Conservation (phyloP, 2,888 invertebrate genomes). For the Dioctria rufipes region DNA sequence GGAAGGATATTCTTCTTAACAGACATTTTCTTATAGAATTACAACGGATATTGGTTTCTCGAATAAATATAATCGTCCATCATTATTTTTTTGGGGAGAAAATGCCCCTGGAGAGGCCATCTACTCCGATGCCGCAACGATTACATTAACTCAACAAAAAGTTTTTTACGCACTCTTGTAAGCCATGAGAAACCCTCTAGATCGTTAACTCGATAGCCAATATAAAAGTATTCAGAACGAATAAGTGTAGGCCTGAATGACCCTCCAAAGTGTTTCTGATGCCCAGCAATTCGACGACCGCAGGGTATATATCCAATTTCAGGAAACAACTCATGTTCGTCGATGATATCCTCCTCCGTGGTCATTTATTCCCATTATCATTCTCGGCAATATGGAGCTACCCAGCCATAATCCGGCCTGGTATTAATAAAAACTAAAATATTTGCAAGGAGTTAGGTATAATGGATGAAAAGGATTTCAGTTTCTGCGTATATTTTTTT, state of each 20-base stretch:
- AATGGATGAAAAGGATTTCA: slow-evolving; percentile 17
- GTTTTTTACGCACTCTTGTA: slow-evolving; percentile 39
- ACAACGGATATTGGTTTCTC: neutral
- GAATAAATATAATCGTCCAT: slow-evolving; percentile 29
- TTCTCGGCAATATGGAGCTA: slow-evolving; percentile 43
- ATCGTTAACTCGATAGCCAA: slow-evolving; percentile 50
- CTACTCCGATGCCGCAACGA: slow-evolving; percentile 20
- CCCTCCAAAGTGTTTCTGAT: slow-evolving; percentile 46
- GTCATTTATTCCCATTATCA: slow-evolving; percentile 46
- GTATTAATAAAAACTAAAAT: slow-evolving; percentile 52
- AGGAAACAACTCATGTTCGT: slow-evolving; percentile 42
- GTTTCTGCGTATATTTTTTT: neutral
- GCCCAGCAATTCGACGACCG: slow-evolving; percentile 27
- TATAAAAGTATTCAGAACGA: slow-evolving; percentile 49
- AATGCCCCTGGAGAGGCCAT: slow-evolving; percentile 14
- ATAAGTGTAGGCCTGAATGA: slow-evolving; percentile 39
- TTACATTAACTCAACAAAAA: slow-evolving; percentile 43
- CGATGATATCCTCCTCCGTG: slow-evolving; percentile 37
- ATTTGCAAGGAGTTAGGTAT: slow-evolving; percentile 27
- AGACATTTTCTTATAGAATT: slow-evolving; percentile 8
- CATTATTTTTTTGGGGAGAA: slow-evolving; percentile 18
- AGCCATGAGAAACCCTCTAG: slow-evolving; percentile 40
- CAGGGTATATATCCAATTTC: slow-evolving; percentile 26
- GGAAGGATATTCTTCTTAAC: neutral
- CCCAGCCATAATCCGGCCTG: slow-evolving; percentile 38